Base-by-base conservation (phyloP, 2,888 invertebrate genomes). In the Dysmachus trigonus region DNA sequence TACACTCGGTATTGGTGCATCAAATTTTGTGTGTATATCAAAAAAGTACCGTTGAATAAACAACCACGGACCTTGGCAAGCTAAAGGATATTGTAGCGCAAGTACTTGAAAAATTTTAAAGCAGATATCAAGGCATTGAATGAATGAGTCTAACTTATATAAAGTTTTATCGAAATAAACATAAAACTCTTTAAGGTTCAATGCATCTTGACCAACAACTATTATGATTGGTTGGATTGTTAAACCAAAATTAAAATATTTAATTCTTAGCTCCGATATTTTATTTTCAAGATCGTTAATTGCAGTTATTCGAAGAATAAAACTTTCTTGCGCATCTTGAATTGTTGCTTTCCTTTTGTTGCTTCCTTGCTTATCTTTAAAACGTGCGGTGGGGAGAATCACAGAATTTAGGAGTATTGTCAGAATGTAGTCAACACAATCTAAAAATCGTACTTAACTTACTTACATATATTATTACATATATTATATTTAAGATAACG, bases 151-250 rank as follows among this genome's bases (percentile, higher is more conserved):
- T 53, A 85, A 35, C 10, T 35, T 35, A 35, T 35, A 35, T 8
- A 35, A 35, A 8, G 35, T 35, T 35, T 35, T 8, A 84, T 88
- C 85, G 72, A 88, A 88, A 85, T 87, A 87, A 15, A 88, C 73
- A 38, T 77, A 87, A 87, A 87, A 88, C 33, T 31, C 27, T 83
- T 53, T 87, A 22, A 87, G 33, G 51, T 86, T 47, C 3, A 30
- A 18, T 47, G 86, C 85, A 51, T 85, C 83, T 33, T 72, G 30
- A 41, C 87, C 88, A 38, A 87, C 88, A 51, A 85, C 87, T 62
- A 88, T 87, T 33, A 88, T 81, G 71, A 88, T 86, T 31, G 88
- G 88, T 79, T 88, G 88, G 53, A 88, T 87, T 22, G 88, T 87
- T 8, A 88, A 62, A 18, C 88, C 87, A 38, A 81, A 77, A 73